Base-by-base conservation (phyloP, 2,113 vertebrate genomes). In the Cichladusa arquata region DNA sequence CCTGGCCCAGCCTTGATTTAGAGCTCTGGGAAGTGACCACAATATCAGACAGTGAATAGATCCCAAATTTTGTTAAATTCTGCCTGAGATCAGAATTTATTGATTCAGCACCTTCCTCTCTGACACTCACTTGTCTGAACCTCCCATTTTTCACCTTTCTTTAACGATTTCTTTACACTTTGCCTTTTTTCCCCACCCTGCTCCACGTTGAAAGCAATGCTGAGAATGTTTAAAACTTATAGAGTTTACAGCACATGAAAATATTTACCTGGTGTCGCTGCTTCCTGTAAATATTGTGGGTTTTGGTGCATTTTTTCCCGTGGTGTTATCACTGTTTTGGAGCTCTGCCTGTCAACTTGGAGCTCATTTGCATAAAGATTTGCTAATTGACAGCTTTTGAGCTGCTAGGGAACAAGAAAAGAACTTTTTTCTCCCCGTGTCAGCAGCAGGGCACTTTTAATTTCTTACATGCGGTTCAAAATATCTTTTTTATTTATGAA, bases 361-460 rank as follows among this genome's bases (percentile, higher is more conserved):
- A 89, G 86, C 74, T 19, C 60, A 58, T 89, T 95, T 95, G 47
- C 76, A 86, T 78, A 61, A 29, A 2, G 9, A 54, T 85, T 89
- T 92, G 64, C 40, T 96, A 94, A 96, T 92, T 94, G 82, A 45
- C 67, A 72, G 66, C 17, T 89, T 92, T 94, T 64, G 65, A 81
- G 42, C 65, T 94, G 82, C 65, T 50, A 26, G 81, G 71, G 65
- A 87, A 9, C n/a, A 73, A 66, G 65, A 23, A 50, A 72, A 44
- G 69, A 69, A 86, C 64, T 73, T 88, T 24, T 84, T 73, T 73
- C 53, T 74, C 77, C 42, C 15, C 2, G 3, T 56, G 45, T 87
- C 58, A 13, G 60, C 64, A 33, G 22, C 26, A 51, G 36, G 14
- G 40, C 33, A 13, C 42, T 62, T 62, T 11, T 47, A 7, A 87